Percentiles rank a stretch among this genome's conserved stretches.
These are phyloP conservation scores for Volucella bombylans DNA, from an alignment of 2,888 invertebrate species.

Conservation along the genomic window DNA sequence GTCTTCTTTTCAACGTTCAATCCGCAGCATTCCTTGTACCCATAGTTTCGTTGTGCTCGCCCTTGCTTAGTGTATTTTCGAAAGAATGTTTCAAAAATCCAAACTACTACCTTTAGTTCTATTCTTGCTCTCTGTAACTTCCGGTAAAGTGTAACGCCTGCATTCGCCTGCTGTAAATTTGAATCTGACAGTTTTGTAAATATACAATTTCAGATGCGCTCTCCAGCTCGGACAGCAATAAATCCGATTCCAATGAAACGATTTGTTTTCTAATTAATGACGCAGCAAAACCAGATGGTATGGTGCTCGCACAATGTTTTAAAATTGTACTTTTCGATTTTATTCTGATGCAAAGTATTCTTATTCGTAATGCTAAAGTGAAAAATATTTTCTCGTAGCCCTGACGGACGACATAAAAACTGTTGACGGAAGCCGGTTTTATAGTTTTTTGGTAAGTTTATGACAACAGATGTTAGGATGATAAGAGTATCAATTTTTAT, in stretches of 20 bases:
- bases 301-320: not conserved
- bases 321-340: conserved; percentile 9
- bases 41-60: not conserved
- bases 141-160: conserved; percentile 44
- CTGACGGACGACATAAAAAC: conserved; percentile 18
- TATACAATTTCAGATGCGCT: conserved; percentile 59
- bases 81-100: conserved; percentile 21
- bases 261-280: conserved; percentile 54
- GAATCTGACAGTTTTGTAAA: conserved; percentile 24
- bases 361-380: conserved; percentile 8
- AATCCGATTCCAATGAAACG: conserved; percentile 48
- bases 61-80: not conserved
- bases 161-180: not conserved
- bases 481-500: not conserved
- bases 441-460: conserved; percentile 56
- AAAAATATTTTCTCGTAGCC: conserved; percentile 32
- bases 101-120: conserved; percentile 10
- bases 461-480: not conserved
- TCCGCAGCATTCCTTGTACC: conserved; percentile 7
- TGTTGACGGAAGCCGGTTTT: conserved; percentile 48
- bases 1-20: conserved; percentile 3
- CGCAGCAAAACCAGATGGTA: conserved; percentile 47
- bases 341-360: not conserved
- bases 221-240: conserved; percentile 23
- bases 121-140: conserved; percentile 10